Conservation (phyloP, 2,797 vertebrate genomes). For the Acropternis orthonyx region DNA sequence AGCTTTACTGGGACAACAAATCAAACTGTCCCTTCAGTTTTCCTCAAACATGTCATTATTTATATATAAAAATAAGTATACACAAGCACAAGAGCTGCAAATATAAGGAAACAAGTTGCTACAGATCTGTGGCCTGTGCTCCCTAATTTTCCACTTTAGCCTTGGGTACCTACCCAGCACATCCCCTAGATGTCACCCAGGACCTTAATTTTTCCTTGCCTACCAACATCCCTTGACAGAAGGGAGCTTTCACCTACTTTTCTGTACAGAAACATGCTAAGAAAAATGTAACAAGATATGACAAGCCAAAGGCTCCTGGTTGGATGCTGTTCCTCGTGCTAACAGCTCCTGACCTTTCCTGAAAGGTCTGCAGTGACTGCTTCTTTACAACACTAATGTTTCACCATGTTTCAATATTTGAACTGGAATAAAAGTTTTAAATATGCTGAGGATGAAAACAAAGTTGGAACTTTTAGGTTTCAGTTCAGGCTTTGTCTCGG, state of each 20-base stretch:
- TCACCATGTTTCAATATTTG: background rate
- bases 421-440: background rate
- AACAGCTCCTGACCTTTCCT: background rate
- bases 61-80: background rate
- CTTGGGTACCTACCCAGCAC: background rate
- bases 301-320: background rate
- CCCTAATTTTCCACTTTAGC: background rate
- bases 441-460: background rate
- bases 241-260: background rate
- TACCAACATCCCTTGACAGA: background rate
- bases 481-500: background rate
- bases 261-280: background rate
- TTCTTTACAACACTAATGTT: background rate
- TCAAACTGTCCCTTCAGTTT: background rate
- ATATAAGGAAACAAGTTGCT: background rate
- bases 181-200: background rate
- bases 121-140: background rate
- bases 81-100: background rate
- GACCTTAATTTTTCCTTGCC: background rate
- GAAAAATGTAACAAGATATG: background rate
- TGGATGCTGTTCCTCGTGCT: background rate
- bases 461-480: background rate
- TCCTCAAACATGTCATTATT: accelerated
- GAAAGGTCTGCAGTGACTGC: background rate
- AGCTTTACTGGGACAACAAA: background rate